Base-by-base conservation (phyloP, 2,113 vertebrate species). In the Bungarus multicinctus region DNA sequence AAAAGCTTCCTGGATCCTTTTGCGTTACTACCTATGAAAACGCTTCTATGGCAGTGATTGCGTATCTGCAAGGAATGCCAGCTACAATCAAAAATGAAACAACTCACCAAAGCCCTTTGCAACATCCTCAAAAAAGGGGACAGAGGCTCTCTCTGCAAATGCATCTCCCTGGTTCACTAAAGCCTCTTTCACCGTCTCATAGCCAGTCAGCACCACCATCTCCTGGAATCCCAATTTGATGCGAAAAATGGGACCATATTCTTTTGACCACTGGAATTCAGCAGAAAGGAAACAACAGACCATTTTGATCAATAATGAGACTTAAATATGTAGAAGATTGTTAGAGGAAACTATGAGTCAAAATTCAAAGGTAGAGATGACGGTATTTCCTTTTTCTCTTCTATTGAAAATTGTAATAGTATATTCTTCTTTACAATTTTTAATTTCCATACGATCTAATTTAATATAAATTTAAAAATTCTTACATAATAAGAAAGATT, bases 131-230 rank as follows among this genome's bases (percentile, higher is more conserved):
- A 97, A 97, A 54, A 97, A 0, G 39, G 96, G 96, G 30, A 97
- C 52, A 55, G 95, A 92, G 11, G 64, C 30, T 89, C 97, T 89
- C 91, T 95, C 97, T 60, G 94, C 88, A 97, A 98, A 98, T 0
- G 12, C 60, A 5, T n/a, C 30, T 16, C 12, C 30, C 12, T 69
- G 60, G 1, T 69, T 69, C 60, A 69, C 60, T 14, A 69, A 12
- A 69, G 60, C 60, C 30, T 69, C 60, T 69, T n/a, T n/a, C 0
- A 69, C 60, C 12, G 60, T 69, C 60, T 69, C 30, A 69, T n/a
- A 69, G 30, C 60, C 60, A 69, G 30, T 69, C 30, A 69, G 60
- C 30, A 69, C 60, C 60, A n/a, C 30, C 60, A 69, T 69, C 12
- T 69, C 60, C 30, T 69, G 30, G 12, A 69, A n/a, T n/a, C 60